Conservation (phyloP, 35 echinoderm and acorn worm genomes). For the Holothuria glaberrima region DNA sequence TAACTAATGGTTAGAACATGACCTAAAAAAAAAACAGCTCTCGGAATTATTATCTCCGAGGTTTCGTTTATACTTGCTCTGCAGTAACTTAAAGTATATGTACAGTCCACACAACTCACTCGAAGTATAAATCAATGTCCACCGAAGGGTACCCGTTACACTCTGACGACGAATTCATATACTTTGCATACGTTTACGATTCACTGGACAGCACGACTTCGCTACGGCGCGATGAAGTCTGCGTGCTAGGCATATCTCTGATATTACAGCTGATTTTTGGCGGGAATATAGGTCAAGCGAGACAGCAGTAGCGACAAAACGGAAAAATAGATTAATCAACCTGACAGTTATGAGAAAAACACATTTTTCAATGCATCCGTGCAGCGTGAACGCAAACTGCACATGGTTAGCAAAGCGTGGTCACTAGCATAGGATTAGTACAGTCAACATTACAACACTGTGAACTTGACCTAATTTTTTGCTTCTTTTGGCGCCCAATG, state of each 20-base stretch:
- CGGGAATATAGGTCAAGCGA: constrained; percentile 52
- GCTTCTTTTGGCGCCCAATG: constrained; percentile 17
- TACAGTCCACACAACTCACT: no score
- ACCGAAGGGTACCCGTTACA: no score
- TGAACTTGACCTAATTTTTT: constrained; percentile 53
- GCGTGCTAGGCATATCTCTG: constrained; percentile 1
- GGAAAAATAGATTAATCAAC: constrained; percentile 57
- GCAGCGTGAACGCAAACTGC: constrained; percentile 22
- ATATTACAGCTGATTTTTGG: constrained; percentile 50
- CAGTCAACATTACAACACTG: constrained; percentile 5
- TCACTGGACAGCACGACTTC: constrained; percentile 17
- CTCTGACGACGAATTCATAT: not conserved
- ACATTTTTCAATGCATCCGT: constrained; percentile 31
- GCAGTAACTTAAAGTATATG: no score
- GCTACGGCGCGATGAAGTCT: constrained; percentile 30
- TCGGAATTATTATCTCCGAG: no score
- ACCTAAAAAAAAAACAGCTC: no score
- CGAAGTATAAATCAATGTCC: no score
- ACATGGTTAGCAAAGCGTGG: constrained; percentile 31
- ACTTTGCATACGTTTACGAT: constrained; percentile 13
- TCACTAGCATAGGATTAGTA: not conserved
- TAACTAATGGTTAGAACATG: no score
- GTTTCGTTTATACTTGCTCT: no score
- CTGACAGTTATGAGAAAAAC: constrained; percentile 37
- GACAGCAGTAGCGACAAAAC: constrained; percentile 38